These are phyloP conservation scores for Lanius collurio DNA, from an alignment of 2,113 vertebrate species.

Conservation along the genomic window DNA sequence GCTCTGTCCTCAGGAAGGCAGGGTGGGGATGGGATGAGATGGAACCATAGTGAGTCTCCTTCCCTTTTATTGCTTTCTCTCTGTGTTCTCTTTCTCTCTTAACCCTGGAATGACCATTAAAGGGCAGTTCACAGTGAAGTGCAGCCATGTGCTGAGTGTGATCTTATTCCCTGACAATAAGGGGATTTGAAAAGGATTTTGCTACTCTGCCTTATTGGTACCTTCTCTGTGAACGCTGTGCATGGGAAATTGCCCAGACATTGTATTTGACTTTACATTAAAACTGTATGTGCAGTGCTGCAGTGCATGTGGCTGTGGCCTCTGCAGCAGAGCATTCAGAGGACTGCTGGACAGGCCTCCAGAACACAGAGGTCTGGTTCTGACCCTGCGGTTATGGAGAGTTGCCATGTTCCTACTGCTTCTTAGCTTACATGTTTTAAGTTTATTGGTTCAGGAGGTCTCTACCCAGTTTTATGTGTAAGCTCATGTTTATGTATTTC, in stretches of 20 bases:
- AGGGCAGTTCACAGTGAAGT: not conserved
- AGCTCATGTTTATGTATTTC: too few relatives aligned
- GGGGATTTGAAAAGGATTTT: not conserved
- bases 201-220: not conserved
- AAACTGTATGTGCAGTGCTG: not conserved
- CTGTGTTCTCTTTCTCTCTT: not conserved
- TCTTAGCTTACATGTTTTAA: too few relatives aligned
- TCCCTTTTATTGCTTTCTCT: not conserved
- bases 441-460: too few relatives aligned
- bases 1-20: not conserved
- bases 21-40: fast-evolving
- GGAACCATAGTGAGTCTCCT: fast-evolving
- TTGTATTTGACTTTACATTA: not conserved
- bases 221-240: not conserved
- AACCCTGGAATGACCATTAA: not conserved
- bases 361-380: too few relatives aligned
- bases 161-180: not conserved
- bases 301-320: too few relatives aligned
- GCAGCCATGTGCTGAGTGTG: not conserved
- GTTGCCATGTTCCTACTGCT: too few relatives aligned
- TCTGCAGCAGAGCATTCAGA: too few relatives aligned
- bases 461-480: too few relatives aligned
- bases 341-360: too few relatives aligned
- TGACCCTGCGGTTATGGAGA: too few relatives aligned
- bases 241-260: not conserved